Evolutionary conservation across 2,888 invertebrate species (phyloP).

Genomic region (Ophraella communa): DNA sequence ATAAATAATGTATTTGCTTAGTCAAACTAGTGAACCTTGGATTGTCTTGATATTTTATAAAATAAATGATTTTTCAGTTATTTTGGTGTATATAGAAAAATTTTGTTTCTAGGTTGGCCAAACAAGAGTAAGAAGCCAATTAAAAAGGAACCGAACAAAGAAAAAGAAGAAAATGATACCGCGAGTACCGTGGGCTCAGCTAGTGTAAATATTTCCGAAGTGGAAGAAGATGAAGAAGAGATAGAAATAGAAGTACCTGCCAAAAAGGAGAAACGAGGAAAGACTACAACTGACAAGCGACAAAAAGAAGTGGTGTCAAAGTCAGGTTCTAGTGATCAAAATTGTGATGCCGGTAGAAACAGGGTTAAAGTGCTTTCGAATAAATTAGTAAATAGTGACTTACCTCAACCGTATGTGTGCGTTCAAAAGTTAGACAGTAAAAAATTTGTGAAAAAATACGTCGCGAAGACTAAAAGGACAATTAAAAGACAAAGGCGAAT

Average conservation of each 20-base stretch:
- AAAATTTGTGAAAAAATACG: slow-evolving; percentile 31
- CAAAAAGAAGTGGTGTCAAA: neutral
- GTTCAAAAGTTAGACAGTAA: slow-evolving; percentile 69
- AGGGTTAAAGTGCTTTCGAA: slow-evolving; percentile 38
- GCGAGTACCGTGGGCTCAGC: slow-evolving; percentile 46
- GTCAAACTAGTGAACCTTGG: too few species aligned
- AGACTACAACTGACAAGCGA: neutral
- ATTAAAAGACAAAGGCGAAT: slow-evolving; percentile 42
- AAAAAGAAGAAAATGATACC: slow-evolving; percentile 49
- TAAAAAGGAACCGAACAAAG: slow-evolving; percentile 52
- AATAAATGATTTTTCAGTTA: too few species aligned
- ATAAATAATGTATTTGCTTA: too few species aligned
- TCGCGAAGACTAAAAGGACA: slow-evolving; percentile 40
- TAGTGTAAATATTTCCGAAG: slow-evolving; percentile 45
- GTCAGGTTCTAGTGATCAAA: slow-evolving; percentile 14
- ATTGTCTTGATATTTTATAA: too few species aligned
- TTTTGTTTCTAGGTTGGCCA: slow-evolving; percentile 69
- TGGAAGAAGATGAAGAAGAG: slow-evolving; percentile 42
- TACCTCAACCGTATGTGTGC: slow-evolving; percentile 70
- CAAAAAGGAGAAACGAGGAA: slow-evolving; percentile 30
- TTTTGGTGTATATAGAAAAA: neutral
- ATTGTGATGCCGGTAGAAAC: slow-evolving; percentile 20
- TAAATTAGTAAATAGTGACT: slow-evolving; percentile 52
- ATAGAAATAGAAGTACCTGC: slow-evolving; percentile 44
- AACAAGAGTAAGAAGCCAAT: slow-evolving; percentile 59